Evolutionary conservation across 2,797 vertebrate genomes (phyloP).

Genomic region (Coregonus suidteri): DNA sequence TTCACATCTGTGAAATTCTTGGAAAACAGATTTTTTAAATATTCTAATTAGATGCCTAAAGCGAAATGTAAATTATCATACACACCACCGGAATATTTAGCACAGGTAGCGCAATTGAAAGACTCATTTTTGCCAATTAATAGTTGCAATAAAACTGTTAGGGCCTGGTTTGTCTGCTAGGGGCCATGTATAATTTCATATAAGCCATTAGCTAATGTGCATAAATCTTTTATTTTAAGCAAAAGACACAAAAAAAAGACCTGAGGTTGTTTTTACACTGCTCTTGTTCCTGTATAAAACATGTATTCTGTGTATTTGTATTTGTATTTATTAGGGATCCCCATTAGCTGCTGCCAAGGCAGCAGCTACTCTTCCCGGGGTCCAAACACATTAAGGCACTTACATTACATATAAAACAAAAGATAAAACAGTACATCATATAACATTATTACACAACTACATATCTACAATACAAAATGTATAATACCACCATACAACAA

Average conservation of each 20-base stretch:
- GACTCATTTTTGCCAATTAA: slow-evolving; percentile 25
- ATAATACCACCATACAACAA: no score
- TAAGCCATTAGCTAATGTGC: slow-evolving; percentile 40
- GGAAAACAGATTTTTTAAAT: background rate
- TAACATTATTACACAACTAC: no score
- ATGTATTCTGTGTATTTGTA: background rate
- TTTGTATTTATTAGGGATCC: no score
- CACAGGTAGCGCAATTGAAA: background rate
- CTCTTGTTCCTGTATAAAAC: slow-evolving; percentile 13
- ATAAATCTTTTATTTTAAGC: slow-evolving; percentile 19
- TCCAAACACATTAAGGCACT: background rate
- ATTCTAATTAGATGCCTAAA: slow-evolving; percentile 14
- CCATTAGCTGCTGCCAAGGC: no score
- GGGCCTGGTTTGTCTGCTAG: slow-evolving; percentile 9
- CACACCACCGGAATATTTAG: background rate
- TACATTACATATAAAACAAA: no score
- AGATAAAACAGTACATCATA: no score
- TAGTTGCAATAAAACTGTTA: background rate
- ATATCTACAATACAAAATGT: no score
- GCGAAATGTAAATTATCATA: background rate
- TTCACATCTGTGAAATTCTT: no score
- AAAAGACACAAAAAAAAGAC: slow-evolving; percentile 5
- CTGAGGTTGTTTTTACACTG: slow-evolving; percentile 20
- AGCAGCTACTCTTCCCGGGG: background rate
- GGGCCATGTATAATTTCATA: slow-evolving; percentile 42